Percentiles rank a stretch among this genome's conserved stretches.
These are phyloP conservation scores for Lytechinus pictus DNA, from an alignment of 35 echinoderm and acorn worm species.

Conservation along the genomic window DNA sequence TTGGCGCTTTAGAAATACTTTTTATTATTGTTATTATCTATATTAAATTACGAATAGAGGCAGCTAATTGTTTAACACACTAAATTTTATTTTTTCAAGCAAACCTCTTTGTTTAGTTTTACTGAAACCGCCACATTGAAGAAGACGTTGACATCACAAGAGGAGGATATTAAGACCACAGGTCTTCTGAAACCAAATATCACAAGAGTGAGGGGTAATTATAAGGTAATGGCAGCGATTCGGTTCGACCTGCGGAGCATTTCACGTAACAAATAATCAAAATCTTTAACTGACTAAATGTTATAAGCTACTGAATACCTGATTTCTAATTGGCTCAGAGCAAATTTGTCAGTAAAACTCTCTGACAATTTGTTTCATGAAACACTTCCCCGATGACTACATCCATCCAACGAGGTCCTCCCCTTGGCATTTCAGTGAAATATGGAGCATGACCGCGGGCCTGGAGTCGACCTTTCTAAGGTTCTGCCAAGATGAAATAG, in stretches of 20 bases:
- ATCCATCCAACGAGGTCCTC: background rate
- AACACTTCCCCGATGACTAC: background rate
- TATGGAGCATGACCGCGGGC: background rate
- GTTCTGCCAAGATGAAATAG: background rate
- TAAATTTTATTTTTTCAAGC: too few species aligned
- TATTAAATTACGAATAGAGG: too few species aligned
- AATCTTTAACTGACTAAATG: too few species aligned
- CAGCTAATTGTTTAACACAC: too few species aligned
- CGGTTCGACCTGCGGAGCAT: background rate
- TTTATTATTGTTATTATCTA: too few species aligned
- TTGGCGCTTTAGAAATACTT: too few species aligned
- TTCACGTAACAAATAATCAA: too few species aligned
- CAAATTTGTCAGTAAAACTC: too few species aligned
- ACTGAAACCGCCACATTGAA: background rate
- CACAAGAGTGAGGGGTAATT: background rate
- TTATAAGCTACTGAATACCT: too few species aligned
- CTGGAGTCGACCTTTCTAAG: constrained; percentile 9
- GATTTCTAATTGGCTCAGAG: too few species aligned
- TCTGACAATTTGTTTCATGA: too few species aligned
- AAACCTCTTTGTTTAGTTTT: background rate
- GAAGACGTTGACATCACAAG: background rate
- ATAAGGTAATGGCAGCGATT: background rate
- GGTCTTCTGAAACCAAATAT: background rate
- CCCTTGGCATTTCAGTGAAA: background rate
- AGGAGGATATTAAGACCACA: background rate